Evolutionary conservation across 2,888 invertebrate genomes (phyloP).

Genomic region (Tholera decimalis): DNA sequence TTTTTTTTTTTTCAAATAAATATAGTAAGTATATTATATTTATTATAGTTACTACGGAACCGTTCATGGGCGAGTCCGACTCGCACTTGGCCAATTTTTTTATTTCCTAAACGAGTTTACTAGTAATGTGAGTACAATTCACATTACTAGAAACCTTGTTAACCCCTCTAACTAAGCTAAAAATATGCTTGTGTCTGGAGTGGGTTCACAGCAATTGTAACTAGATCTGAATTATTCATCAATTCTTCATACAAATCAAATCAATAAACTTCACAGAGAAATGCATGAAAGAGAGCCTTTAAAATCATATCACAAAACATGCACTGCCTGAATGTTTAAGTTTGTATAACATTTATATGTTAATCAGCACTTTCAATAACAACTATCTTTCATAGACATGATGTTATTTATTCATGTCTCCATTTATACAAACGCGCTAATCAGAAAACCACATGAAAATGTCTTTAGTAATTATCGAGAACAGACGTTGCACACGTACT

Average conservation of each 20-base stretch:
- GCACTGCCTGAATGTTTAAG: background rate
- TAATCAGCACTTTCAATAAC: background rate
- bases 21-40: no score
- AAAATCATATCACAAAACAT: background rate
- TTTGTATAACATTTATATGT: background rate
- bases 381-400: background rate
- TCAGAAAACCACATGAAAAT: slow-evolving; percentile 44
- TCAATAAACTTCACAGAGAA: background rate
- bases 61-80: no score
- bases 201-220: no score
- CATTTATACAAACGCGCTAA: slow-evolving; percentile 14
- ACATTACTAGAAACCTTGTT: no score
- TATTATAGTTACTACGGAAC: no score
- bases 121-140: no score
- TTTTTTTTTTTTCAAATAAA: no score
- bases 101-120: no score
- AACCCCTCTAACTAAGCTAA: no score
- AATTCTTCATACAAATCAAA: slow-evolving; percentile 1
- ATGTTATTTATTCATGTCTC: slow-evolving; percentile 34
- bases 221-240: background rate
- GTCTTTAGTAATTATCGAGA: slow-evolving; percentile 31
- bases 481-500: slow-evolving; percentile 36
- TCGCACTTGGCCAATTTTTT: no score
- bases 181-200: no score
- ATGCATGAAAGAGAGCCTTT: slow-evolving; percentile 2